Evolutionary conservation across 1,140 invertebrate genomes (phyloP).

Genomic region (Aphelenchoides fujianensis): DNA sequence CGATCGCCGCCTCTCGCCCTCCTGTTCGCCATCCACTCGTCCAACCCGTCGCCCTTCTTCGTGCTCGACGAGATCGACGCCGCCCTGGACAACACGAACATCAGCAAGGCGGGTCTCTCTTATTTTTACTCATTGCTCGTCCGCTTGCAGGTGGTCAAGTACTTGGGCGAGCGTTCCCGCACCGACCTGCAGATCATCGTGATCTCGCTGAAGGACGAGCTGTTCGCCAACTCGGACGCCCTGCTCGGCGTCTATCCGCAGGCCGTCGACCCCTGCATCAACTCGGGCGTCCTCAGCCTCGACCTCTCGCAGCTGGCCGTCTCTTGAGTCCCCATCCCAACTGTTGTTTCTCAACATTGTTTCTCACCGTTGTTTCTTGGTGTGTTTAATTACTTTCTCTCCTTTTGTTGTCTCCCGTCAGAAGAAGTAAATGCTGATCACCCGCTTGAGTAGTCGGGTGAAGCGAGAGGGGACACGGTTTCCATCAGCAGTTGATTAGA

Average conservation of each 20-base stretch:
- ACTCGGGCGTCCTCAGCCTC: slow-evolving; percentile 43
- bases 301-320: slow-evolving; percentile 31
- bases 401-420: too few relatives aligned
- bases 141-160: slow-evolving; percentile 68
- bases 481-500: too few relatives aligned
- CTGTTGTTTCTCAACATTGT: not conserved
- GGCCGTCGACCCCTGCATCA: slow-evolving; percentile 49
- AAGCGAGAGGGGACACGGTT: not conserved
- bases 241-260: slow-evolving; percentile 95
- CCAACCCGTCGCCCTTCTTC: slow-evolving; percentile 96
- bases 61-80: slow-evolving; percentile 99
- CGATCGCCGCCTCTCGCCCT: slow-evolving; percentile 91
- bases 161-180: slow-evolving; percentile 67
- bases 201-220: slow-evolving; percentile 98
- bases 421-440: too few relatives aligned
- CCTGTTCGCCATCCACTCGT: slow-evolving; percentile 94
- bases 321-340: not conserved
- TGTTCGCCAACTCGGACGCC: slow-evolving; percentile 95
- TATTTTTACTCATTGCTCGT: slow-evolving; percentile 19
- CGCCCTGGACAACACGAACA: slow-evolving; percentile 98
- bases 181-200: slow-evolving; percentile 87
- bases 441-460: not conserved
- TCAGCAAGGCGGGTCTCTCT: slow-evolving; percentile 86
- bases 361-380: not conserved
- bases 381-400: too few relatives aligned